Evolutionary conservation across 2,113 vertebrate species (phyloP).

Genomic region (Marcusenius ussheri): DNA sequence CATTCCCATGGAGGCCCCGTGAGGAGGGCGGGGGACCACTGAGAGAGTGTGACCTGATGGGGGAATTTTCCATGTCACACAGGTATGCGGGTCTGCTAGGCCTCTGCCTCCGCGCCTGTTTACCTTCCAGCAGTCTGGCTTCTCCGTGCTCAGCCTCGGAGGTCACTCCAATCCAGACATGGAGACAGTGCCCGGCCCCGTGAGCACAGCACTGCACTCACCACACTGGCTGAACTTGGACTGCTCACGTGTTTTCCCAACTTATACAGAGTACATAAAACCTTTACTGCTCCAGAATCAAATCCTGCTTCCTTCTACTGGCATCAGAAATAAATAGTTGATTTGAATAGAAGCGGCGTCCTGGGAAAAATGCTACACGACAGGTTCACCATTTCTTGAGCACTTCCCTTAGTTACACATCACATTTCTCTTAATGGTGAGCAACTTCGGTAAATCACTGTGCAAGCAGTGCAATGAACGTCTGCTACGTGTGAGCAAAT

Average conservation of each 20-base stretch:
- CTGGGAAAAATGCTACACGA: too few species aligned
- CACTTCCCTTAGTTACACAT: neutral
- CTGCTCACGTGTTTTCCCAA: neutral
- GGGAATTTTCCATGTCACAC: slow-evolving; percentile 51
- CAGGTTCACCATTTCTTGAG: neutral
- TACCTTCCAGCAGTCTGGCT: slow-evolving; percentile 14
- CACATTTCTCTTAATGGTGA: neutral
- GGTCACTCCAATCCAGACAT: neutral
- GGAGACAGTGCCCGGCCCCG: neutral
- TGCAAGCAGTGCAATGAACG: slow-evolving; percentile 30
- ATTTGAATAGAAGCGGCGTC: neutral
- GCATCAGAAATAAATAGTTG: neutral
- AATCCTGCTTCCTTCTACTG: neutral
- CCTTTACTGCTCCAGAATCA: neutral
- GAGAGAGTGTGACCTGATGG: slow-evolving; percentile 30
- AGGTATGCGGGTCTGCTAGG: slow-evolving; percentile 39
- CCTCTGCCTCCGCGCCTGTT: slow-evolving; percentile 27
- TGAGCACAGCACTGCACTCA: neutral
- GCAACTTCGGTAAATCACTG: slow-evolving; percentile 18
- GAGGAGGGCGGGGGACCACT: neutral
- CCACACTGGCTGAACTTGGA: neutral
- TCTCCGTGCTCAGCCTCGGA: neutral
- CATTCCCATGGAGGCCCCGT: slow-evolving; percentile 23
- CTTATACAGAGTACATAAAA: neutral
- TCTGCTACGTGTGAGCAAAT: neutral